Evolutionary conservation across 2,888 invertebrate species (phyloP), one percentile per base, ranked within the genome.

Genomic region (Brenthis daphne): DNA sequence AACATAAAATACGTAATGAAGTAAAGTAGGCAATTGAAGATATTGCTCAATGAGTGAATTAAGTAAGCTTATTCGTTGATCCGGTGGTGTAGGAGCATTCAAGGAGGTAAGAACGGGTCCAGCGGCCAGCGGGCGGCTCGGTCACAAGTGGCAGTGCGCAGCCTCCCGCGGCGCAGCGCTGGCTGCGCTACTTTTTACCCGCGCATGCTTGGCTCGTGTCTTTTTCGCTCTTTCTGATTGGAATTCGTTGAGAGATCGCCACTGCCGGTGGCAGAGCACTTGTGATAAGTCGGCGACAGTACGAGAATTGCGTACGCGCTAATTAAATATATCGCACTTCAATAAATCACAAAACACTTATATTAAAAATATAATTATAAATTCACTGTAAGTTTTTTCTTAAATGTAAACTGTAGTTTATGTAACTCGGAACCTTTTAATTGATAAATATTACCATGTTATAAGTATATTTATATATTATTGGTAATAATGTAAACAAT

Each of bases 191-290:
- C 86, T 92, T 92, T 92, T 92, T 92, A 85, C 80, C 80, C 72
- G 75, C 82, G 83, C 85, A 87, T 91, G 89, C 90, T 86, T 85
- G 85, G 88, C 89, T 89, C 92, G 91, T 92, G 92, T 92, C 90
- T 89, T 92, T 92, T 92, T 91, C 90, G 89, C 91, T 91, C 90
- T 90, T 90, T 82, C 85, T 89, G 82, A 86, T 89, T 77, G 92
- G 92, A 92, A 92, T 92, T 92, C 89, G 90, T 88, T 85, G 89
- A 87, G 87, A 86, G 87, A 89, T 88, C 87, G 88, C 90, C 92
- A 89, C 89, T 84, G 90, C 90, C 87, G 92, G 92, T 92, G 92
- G 92, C 90, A 89, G 89, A 90, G 89, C 89, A 88, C 90, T 87
- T 90, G 90, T 91, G 91, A 90, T 89, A 89, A 91, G 90, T 91